phyloP scores from a whole-genome alignment of 2,888 invertebrate genomes.

The Azorinus chamasolen region DNA sequence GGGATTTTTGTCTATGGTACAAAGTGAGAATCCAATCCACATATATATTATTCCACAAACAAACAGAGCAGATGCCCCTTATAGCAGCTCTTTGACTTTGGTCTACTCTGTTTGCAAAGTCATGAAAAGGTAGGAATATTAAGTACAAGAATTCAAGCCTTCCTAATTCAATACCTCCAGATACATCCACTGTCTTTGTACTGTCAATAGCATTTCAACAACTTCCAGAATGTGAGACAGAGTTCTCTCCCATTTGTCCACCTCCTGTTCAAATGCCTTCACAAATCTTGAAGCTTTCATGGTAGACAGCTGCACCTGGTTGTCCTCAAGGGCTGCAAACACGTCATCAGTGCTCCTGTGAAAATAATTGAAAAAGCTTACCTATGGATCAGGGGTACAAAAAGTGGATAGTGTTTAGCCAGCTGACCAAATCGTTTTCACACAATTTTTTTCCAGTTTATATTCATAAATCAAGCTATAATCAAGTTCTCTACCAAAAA shows the following conservation, averaged over 20 bases:
- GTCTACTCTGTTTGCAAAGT: too few species aligned
- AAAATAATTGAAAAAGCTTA: not conserved
- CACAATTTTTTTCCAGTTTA: not conserved
- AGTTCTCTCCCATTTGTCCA: conserved; percentile 95
- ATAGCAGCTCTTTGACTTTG: too few species aligned
- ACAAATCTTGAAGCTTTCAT: conserved; percentile 95
- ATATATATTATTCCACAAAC: too few species aligned
- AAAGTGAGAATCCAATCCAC: too few species aligned
- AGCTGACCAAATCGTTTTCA: not conserved
- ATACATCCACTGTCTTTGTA: conserved; percentile 95
- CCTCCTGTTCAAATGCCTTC: conserved; percentile 93
- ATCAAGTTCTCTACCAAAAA: not conserved
- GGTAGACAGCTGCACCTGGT: conserved; percentile 93
- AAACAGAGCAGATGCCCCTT: too few species aligned
- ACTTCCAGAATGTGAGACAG: conserved; percentile 94
- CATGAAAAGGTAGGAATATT: too few species aligned
- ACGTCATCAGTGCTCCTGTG: conserved; percentile 90
- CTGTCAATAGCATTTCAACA: conserved; percentile 92
- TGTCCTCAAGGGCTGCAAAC: conserved; percentile 93
- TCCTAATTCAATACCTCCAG: conserved; percentile 90
- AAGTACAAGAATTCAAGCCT: too few species aligned
- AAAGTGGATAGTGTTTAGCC: not conserved
- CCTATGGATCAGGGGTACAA: not conserved
- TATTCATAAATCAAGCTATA: not conserved
- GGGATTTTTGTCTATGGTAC: too few species aligned